Evolutionary conservation across 2,113 vertebrate species (phyloP).

Genomic region (Sapajus apella): DNA sequence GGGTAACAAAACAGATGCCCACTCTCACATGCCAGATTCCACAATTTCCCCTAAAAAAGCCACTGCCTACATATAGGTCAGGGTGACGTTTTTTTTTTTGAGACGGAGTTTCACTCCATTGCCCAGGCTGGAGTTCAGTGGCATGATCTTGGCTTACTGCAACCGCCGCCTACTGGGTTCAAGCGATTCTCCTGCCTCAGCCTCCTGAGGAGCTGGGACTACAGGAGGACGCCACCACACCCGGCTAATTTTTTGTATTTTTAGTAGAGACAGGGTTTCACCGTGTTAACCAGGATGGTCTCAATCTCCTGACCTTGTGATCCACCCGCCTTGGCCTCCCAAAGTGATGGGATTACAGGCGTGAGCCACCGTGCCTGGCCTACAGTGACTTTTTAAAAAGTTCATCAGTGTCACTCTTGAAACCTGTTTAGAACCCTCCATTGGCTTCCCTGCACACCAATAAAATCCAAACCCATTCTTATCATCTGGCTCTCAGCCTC

Average conservation of each 20-base stretch:
- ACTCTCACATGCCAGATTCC: not conserved
- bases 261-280: no score
- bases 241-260: no score
- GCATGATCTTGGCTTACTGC: no score
- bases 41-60: not conserved
- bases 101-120: no score
- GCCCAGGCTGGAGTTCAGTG: no score
- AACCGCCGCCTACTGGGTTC: no score
- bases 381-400: not conserved
- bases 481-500: not conserved
- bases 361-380: accelerated
- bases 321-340: no score
- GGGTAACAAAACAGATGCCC: not conserved
- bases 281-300: no score
- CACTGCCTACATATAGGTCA: not conserved
- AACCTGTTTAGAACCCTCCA: not conserved
- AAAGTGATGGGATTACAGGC: no score
- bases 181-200: no score
- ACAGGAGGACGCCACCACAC: accelerated
- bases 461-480: not conserved
- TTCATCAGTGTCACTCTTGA: not conserved
- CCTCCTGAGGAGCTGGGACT: no score
- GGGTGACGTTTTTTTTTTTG: not conserved
- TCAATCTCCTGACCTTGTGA: no score
- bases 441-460: not conserved